Evolutionary conservation across 2,113 vertebrate species (phyloP).

Genomic region (Morone saxatilis): DNA sequence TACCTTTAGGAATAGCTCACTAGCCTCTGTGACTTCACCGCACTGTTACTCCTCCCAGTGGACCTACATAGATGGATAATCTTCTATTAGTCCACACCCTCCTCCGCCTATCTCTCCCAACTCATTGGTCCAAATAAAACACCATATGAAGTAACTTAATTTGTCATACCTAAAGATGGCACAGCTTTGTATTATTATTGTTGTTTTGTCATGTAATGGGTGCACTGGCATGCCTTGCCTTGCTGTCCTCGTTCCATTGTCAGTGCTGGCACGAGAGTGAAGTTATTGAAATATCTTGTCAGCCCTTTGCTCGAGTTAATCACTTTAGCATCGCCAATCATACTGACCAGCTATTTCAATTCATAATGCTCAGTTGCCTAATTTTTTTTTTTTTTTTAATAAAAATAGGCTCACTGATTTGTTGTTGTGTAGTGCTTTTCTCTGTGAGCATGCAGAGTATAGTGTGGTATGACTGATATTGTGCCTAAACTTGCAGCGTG

Average conservation of each 20-base stretch:
- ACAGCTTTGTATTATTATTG: conserved; percentile 31
- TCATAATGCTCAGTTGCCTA: conserved; percentile 32
- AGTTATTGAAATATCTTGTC: conserved; percentile 46
- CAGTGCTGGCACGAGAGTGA: conserved; percentile 27
- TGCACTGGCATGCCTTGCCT: conserved; percentile 25
- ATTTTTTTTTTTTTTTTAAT: conserved; percentile 19
- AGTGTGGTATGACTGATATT: conserved; percentile 60
- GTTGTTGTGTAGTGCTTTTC: conserved; percentile 46
- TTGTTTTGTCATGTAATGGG: conserved; percentile 15
- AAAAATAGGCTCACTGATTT: conserved; percentile 31
- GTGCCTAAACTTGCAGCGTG: conserved; percentile 62
- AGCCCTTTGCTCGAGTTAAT: conserved; percentile 25
- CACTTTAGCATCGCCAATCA: conserved; percentile 11
- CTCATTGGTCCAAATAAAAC: conserved; percentile 47
- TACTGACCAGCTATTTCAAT: conserved; percentile 47
- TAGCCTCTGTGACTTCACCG: conserved; percentile 14
- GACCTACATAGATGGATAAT: background rate
- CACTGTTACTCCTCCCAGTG: conserved; percentile 10
- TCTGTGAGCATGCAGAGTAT: conserved; percentile 54
- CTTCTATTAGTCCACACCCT: background rate
- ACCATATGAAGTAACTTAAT: conserved; percentile 23
- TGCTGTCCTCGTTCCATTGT: conserved; percentile 34
- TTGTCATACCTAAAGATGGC: conserved; percentile 22
- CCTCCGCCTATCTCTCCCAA: background rate
- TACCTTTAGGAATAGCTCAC: conserved; percentile 27